Evolutionary conservation across 2,797 vertebrate genomes (phyloP).

Genomic region (Alcedo quadribrachys): DNA sequence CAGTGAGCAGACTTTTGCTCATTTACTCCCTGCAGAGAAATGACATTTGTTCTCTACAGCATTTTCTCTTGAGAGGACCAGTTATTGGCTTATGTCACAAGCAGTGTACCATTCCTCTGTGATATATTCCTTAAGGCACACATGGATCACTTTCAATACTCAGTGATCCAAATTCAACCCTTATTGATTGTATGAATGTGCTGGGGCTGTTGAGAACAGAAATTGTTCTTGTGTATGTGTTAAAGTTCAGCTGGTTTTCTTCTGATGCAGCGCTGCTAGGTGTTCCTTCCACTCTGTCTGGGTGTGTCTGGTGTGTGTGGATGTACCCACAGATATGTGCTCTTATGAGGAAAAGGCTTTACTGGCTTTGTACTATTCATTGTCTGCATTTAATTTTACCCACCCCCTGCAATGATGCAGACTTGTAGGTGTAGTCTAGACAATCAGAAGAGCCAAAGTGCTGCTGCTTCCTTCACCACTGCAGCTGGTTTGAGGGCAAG

Average conservation of each 20-base stretch:
- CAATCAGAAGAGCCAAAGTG: neutral
- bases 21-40: conserved; percentile 44
- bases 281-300: neutral
- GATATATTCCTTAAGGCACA: conserved; percentile 1
- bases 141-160: conserved; percentile 4
- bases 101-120: neutral
- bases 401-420: neutral
- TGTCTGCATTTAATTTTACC: neutral
- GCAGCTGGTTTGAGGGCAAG: neutral
- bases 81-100: conserved; percentile 38
- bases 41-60: conserved; percentile 23
- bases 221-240: neutral
- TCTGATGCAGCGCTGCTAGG: neutral
- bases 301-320: no score
- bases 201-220: neutral
- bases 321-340: accelerated
- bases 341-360: neutral
- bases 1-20: conserved; percentile 8
- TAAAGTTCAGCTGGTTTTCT: neutral
- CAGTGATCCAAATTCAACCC: conserved; percentile 3
- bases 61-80: conserved; percentile 26
- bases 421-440: neutral
- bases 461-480: neutral
- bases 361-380: neutral
- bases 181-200: neutral